Base-by-base conservation (phyloP, 2,888 invertebrate genomes). In the Iselma pallidipennis region DNA sequence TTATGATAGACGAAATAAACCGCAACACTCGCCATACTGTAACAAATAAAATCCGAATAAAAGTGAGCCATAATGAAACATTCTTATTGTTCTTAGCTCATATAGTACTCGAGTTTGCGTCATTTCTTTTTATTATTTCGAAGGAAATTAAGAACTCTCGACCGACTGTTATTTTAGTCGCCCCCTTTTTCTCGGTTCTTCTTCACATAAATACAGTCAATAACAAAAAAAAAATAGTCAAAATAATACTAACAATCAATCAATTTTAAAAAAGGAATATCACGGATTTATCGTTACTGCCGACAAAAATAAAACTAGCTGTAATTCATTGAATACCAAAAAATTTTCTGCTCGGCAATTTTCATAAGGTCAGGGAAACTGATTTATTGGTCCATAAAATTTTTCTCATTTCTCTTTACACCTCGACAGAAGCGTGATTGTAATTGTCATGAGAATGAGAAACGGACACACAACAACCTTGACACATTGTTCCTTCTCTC, bases 1-100 rank as follows among this genome's bases (percentile, higher is more conserved):
- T 69, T 71, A 70, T 63, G 69, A 70, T 69, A 69, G 64, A 64
- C 66, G 63, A 68, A 69, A 68, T 68, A 68, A 69, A 67, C 69
- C 69, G 66, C 67, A 66, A 61, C 64, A 64, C 58, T 63, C 61
- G 51, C 61, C 55, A 51, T 53, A 51, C 55, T 60, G 64, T 59
- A 64, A 68, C 66, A 69, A 67, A 71, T 68, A 69, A 68, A 70
- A 70, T 67, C 65, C 63, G 58, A 65, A 68, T 68, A 66, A 67
- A 70, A 67, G 59, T 63, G 57, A 54, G 57, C 57, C 56, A 50
- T 59, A 60, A 57, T 63, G 59, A 63, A 63, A 59, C 56, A 57
- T 49, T 60, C 57, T 55, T 59, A 59, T 63, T 63, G 57, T 59
- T 52, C 55, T 52, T 59, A 56, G 19, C 29, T 59, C 57, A 63